A percentile compares a stretch with the other conserved stretches of the same genome.
Evolutionary conservation across 2,888 invertebrate genomes (phyloP).

Genomic region (Dasysyrphus albostriatus): DNA sequence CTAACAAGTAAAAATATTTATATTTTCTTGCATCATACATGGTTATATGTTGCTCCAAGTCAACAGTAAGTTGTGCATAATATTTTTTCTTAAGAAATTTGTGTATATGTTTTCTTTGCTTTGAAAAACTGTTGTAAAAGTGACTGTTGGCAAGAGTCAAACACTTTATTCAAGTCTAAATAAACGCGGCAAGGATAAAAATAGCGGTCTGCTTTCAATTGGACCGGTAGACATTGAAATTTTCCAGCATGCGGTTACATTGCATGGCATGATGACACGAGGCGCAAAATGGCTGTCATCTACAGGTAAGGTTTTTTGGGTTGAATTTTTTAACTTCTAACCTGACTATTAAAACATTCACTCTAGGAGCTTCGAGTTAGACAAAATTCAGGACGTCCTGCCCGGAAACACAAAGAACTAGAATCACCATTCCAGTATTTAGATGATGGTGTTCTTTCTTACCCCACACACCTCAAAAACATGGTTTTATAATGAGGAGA

Average conservation of each 20-base stretch:
- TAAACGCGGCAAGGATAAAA: slow-evolving; percentile 90
- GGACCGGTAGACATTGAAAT: slow-evolving; percentile 97
- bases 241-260: slow-evolving; percentile 98
- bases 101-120: background rate
- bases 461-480: too few relatives aligned
- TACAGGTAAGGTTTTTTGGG: slow-evolving; percentile 85
- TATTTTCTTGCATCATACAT: too few relatives aligned
- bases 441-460: too few relatives aligned
- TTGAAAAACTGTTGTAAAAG: slow-evolving; percentile 94
- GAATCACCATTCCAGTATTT: slow-evolving; percentile 84
- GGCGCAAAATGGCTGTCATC: slow-evolving; percentile 96
- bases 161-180: slow-evolving; percentile 94
- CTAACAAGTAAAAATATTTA: too few relatives aligned
- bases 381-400: slow-evolving; percentile 90
- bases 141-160: slow-evolving; percentile 96
- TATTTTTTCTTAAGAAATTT: background rate
- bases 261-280: slow-evolving; percentile 99
- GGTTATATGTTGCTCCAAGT: slow-evolving; percentile 93
- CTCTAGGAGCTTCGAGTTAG: slow-evolving; percentile 91
- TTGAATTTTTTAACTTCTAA: background rate
- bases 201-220: slow-evolving; percentile 92
- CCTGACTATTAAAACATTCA: slow-evolving; percentile 16
- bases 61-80: slow-evolving; percentile 88
- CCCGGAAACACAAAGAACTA: slow-evolving; percentile 86
- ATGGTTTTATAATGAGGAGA: too few relatives aligned